Base-by-base conservation (phyloP, 2,797 vertebrate genomes). In the Dipus sagitta region DNA sequence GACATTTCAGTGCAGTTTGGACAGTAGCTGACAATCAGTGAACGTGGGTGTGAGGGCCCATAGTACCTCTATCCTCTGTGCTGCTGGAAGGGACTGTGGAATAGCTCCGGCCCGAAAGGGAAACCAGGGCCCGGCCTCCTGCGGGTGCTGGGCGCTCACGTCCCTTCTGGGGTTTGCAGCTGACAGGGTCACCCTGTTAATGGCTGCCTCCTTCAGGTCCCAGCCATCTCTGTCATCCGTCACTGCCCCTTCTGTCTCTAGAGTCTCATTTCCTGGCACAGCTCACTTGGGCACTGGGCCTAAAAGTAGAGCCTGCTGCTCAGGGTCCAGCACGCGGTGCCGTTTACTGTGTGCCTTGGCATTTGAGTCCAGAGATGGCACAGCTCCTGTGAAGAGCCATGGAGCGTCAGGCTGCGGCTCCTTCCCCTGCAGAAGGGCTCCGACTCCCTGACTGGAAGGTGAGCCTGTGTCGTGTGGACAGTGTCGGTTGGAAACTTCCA, bases 101-200 rank as follows among this genome's bases (percentile, higher is more conserved):
- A 4, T 52, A 85, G 52, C 52, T 58, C 82, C 3, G 12, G 2
- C 38, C 38, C 38, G 5, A 24, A 28, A 60, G 52, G 76, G 64
- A 30, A 68, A 5, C 76, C 58, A 65, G 62, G 6, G 3, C 17
- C 20, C n/a, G 34, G 34, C 30, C n/a, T 30, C n/a, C 62, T 58
- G 4, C 0, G 0, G 3, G 28, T 38, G 38, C 82, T 14, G 42
- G 54, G 42, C 52, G 83, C 72, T n/a, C 34, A 13, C 18, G 30
- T 15, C 38, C 23, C 1, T 4, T 3, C 60, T 23, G 2, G 82
- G 18, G 58, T 67, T 58, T 10, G 3, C 34, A 47, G 30, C 17
- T 2, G 23, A 24, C 14, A 3, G 28, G 38, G n/a, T 70, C 76
- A 30, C 58, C 72, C 38, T 64, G 21, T 12, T 34, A 8, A 15